Conservation (phyloP, 1,140 invertebrate species). For the Eriosoma lanigerum region DNA sequence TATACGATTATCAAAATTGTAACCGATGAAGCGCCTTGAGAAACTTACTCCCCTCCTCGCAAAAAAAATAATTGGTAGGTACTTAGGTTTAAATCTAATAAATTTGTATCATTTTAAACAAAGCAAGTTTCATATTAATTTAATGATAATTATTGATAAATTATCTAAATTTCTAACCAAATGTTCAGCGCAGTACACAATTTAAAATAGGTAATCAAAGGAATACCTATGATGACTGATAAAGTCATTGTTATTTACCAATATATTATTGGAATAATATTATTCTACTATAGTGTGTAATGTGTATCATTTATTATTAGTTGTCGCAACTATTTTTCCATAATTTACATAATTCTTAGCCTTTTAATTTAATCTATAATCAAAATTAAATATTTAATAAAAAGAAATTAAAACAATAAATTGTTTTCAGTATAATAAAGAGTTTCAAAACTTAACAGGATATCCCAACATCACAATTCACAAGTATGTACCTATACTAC, state of each 20-base stretch:
- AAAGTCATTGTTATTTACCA: neutral
- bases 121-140: too few relatives aligned
- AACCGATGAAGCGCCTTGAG: too few relatives aligned
- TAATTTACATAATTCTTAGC: constrained; percentile 5
- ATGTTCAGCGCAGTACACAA: neutral
- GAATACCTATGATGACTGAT: constrained; percentile 4
- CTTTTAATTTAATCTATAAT: neutral
- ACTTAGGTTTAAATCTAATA: too few relatives aligned
- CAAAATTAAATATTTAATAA: neutral
- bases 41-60: too few relatives aligned
- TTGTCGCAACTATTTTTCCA: constrained; percentile 8
- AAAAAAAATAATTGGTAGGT: too few relatives aligned
- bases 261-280: neutral
- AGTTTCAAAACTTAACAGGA: neutral
- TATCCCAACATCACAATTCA: neutral
- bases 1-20: too few relatives aligned
- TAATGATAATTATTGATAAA: neutral
- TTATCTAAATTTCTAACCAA: neutral
- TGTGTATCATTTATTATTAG: constrained; percentile 16
- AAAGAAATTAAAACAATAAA: constrained; percentile 1
- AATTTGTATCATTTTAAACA: too few relatives aligned
- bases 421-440: constrained; percentile 2
- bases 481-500: neutral
- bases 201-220: neutral
- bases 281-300: neutral